Evolutionary conservation across 2,888 invertebrate genomes (phyloP), one percentile per base, ranked within the genome.

Genomic region (Drosophila trichaetosa): DNA sequence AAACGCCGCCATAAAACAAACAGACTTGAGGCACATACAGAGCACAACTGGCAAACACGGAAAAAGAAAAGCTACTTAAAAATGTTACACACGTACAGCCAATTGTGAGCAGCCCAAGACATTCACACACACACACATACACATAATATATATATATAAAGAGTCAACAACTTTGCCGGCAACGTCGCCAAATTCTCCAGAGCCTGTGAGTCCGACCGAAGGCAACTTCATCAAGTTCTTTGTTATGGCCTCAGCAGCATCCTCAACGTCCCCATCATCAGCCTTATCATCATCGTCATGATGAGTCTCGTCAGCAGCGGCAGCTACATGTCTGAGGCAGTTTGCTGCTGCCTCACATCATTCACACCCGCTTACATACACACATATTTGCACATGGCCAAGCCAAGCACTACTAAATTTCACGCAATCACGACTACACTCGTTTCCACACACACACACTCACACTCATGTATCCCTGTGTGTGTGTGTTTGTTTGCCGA

Each of bases 81-180:
- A 90, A 91, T 89, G 81, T 83, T 81, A 79, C 84, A 86, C 91
- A 91, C 91, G 90, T 91, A 83, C 82, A 66, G 84, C 82, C 87
- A 86, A 89, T 88, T 87, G 83, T 82, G 73, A 80, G 80, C 67
- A 81, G 68, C 51, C 53, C 62, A 80, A 78, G 66, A 80, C 64
- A 29, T 27, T 49, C 54, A 24, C 36, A 62, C 46, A 67, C 64
- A 57, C 52, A 54, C 49, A 62, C 29, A 56, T 29, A 54, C 36
- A 66, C 11, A 63, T 18, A 38, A 40, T 6, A 36, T 8, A n/a
- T 10, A 27, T 6, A n/a, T 21, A 40, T 29, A 42, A 38, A 62
- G 65, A 84, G 77, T 77, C 89, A 88, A 86, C 81, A 89, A 88
- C 84, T 86, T 83, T 85, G 74, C 71, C 80, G 76, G 68, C 78